Evolutionary conservation across 2,113 vertebrate species (phyloP).

Genomic region (Lepisosteus osseus): DNA sequence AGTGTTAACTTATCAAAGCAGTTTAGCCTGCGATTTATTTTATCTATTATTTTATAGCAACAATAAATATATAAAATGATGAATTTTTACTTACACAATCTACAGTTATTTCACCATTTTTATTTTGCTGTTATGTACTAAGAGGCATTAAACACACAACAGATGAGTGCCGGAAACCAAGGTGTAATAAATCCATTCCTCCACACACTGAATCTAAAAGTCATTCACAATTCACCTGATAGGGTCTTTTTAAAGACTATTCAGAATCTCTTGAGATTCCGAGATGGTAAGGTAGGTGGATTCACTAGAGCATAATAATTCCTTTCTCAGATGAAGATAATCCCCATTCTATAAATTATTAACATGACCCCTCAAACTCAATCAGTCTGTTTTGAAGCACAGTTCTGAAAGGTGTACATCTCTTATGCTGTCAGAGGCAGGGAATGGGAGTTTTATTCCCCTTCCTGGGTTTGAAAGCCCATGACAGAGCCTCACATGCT

Average conservation of each 20-base stretch:
- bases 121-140: no score
- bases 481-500: no score
- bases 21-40: no score
- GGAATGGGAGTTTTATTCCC: neutral
- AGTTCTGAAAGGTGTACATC: constrained; percentile 12
- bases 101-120: no score
- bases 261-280: constrained; percentile 25
- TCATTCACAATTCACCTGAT: constrained; percentile 19
- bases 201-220: constrained; percentile 27
- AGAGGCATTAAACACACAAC: no score
- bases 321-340: constrained; percentile 48
- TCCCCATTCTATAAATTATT: constrained; percentile 58
- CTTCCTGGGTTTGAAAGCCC: no score
- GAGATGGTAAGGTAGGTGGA: constrained; percentile 39
- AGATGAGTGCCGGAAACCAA: no score
- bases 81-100: no score
- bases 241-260: constrained; percentile 22
- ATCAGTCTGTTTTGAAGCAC: constrained; percentile 4
- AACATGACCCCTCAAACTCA: constrained; percentile 32
- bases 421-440: constrained; percentile 1
- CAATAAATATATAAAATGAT: no score
- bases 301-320: constrained; percentile 49
- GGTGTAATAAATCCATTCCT: neutral
- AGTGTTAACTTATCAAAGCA: no score
- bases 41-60: no score